Base-by-base conservation (phyloP, 2,797 vertebrate genomes). In the Etheostoma nigrum region DNA sequence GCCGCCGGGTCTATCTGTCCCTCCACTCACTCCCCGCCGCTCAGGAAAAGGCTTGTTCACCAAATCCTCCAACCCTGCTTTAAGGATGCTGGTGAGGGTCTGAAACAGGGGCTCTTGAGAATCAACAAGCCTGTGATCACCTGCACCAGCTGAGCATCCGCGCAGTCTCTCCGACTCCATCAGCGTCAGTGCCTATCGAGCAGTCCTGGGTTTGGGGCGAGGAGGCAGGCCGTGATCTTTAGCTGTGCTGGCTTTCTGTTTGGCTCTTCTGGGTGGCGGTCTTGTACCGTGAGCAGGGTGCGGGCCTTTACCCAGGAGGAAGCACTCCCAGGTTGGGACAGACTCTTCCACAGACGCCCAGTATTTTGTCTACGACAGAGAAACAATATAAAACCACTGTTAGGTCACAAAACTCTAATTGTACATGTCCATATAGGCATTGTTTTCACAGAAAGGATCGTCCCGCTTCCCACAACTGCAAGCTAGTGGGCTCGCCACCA, bases 331-430 rank as follows among this genome's bases (percentile, higher is more conserved):
- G 73, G 95, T 94, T 49, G 96, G 96, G 85, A 97, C 79, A 78
- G 94, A 94, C 86, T 95, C 94, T 93, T 98, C 95, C 83, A 98
- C 85, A 77, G 95, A 96, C 45, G 92, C 91, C 97, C 97, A 97
- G 83, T 97, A 97, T 68, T 82, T 85, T 74, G 92, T 94, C 97
- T 98, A 87, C 47, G 84, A 66, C 9, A 77, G 23, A 82, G 12
- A 54, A 59, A 71, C 30, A 21, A 25, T 15, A 57, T 2, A 18
- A 18, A 52, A 44, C 13, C 7, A n/a, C 2, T 18, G 33, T 49
- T 19, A 51, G 8, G 25, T 27, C 36, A 18, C 51, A 13, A 59
- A 67, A 52, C 42, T 10, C 5, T 3, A 40, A 40, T 40, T 10
- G 36, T 12, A 40, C 10, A 11, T 40, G 36, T 40, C 9, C 36